Conservation (phyloP, 2,113 vertebrate species). For the Zosterops japonicus region DNA sequence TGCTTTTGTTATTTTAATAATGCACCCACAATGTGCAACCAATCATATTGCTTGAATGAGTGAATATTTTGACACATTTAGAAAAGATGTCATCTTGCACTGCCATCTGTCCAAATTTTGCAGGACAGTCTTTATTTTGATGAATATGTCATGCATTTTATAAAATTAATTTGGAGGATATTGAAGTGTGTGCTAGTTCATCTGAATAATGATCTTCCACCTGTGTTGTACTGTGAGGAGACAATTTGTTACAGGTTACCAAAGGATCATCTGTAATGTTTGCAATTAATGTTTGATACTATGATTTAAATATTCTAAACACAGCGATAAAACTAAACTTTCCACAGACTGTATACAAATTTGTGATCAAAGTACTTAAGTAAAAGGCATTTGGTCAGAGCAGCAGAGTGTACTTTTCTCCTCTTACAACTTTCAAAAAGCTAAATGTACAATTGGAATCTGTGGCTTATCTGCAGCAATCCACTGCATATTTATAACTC, state of each 20-base stretch:
- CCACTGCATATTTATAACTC: neutral
- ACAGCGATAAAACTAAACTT: neutral
- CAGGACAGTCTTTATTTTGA: conserved; percentile 68
- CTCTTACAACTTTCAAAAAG: neutral
- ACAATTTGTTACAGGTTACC: neutral
- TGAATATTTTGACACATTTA: conserved; percentile 64
- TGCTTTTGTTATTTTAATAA: conserved; percentile 69
- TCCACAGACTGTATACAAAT: neutral
- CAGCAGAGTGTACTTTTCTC: neutral
- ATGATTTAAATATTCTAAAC: neutral
- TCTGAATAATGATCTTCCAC: conserved; percentile 32
- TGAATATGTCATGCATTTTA: conserved; percentile 24
- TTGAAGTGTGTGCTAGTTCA: neutral
- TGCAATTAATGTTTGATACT: neutral
- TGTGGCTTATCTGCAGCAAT: neutral
- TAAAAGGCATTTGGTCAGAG: neutral
- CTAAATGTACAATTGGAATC: neutral
- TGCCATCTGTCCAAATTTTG: conserved; percentile 68
- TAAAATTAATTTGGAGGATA: conserved; percentile 27
- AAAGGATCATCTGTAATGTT: neutral
- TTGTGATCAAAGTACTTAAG: neutral
- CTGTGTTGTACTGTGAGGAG: neutral
- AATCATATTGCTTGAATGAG: conserved; percentile 28
- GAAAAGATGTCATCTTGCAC: conserved; percentile 64
- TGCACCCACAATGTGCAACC: conserved; percentile 5